Conservation (phyloP, 1,140 invertebrate genomes). For the Drosophila sproati region DNA sequence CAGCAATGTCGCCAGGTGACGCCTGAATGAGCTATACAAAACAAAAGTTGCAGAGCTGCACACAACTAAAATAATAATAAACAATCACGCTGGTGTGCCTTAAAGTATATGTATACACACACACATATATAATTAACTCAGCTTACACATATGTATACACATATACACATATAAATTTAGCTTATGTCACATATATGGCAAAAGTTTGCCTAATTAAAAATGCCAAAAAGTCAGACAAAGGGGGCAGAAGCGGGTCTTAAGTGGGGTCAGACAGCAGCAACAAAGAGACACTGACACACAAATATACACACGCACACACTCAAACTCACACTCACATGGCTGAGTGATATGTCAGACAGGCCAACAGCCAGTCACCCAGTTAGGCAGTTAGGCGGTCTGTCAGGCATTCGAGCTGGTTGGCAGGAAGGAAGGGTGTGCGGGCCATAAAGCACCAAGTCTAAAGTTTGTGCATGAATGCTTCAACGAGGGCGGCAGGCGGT, state of each 20-base stretch:
- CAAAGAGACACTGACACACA: constrained; percentile 38
- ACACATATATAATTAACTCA: background rate
- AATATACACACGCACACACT: constrained; percentile 3
- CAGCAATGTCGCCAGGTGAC: constrained; percentile 46
- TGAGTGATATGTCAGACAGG: constrained; percentile 50
- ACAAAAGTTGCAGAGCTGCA: constrained; percentile 60
- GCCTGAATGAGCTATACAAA: constrained; percentile 64
- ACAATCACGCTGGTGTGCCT: constrained; percentile 17
- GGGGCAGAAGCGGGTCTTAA: constrained; percentile 20
- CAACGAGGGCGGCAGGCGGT: constrained; percentile 49
- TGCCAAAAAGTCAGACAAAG: constrained; percentile 70
- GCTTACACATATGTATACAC: background rate
- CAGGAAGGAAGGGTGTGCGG: constrained; percentile 25
- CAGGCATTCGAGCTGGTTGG: constrained; percentile 3
- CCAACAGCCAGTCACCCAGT: constrained; percentile 24
- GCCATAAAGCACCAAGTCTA: constrained; percentile 53
- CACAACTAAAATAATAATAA: constrained; percentile 24
- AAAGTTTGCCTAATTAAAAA: constrained; percentile 76
- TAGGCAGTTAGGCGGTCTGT: background rate
- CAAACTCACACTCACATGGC: background rate
- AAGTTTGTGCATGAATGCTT: constrained; percentile 45
- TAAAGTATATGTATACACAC: background rate
- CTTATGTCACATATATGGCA: constrained; percentile 45
- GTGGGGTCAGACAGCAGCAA: constrained; percentile 49
- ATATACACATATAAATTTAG: constrained; percentile 44